Evolutionary conservation across 2,797 vertebrate species (phyloP).

Genomic region (Periparus ater): DNA sequence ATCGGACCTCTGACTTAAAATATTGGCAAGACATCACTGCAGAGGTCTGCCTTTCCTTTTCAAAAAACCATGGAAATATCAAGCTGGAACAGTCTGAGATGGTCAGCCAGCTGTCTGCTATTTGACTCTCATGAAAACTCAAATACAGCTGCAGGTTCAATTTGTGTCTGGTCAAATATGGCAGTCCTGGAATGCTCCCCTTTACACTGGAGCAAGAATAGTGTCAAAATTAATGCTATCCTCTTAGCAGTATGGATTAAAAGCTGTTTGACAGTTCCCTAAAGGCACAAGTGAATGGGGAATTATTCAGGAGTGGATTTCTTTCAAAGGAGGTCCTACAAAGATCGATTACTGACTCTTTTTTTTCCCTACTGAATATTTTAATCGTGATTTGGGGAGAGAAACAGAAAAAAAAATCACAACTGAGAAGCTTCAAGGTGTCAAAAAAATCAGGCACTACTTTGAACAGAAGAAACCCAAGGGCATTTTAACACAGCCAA

Average conservation of each 20-base stretch:
- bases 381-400: not conserved
- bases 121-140: constrained; percentile 35
- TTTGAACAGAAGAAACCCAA: not conserved
- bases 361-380: not conserved
- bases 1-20: constrained; percentile 20
- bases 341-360: not conserved
- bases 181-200: not conserved
- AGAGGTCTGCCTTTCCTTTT: constrained; percentile 20
- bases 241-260: constrained; percentile 20
- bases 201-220: not conserved
- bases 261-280: constrained; percentile 8
- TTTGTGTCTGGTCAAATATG: constrained; percentile 19
- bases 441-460: not conserved
- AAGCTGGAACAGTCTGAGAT: constrained; percentile 1
- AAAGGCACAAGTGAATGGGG: not conserved
- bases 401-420: not conserved
- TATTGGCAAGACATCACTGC: not conserved
- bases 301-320: not conserved
- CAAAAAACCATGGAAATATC: not conserved
- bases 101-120: constrained; percentile 30
- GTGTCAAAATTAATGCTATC: constrained; percentile 26
- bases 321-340: not conserved
- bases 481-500: not conserved
- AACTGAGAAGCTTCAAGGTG: not conserved
- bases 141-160: constrained; percentile 34